Evolutionary conservation across 2,113 vertebrate genomes (phyloP).

Genomic region (western clawed frog (Xenopus tropicalis)): DNA sequence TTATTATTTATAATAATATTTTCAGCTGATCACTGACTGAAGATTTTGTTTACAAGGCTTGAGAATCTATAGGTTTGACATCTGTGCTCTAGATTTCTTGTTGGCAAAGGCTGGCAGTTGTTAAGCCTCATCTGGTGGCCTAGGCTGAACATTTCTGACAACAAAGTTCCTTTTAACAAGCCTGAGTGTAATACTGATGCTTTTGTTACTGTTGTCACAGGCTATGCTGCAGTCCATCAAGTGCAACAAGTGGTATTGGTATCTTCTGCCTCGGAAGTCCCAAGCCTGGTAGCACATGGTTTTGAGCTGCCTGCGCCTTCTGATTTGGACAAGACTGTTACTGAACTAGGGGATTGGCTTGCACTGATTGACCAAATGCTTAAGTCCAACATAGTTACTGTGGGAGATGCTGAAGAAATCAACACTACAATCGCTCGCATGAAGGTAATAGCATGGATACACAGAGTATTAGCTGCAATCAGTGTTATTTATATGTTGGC

Average conservation of each 20-base stretch:
- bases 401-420: conserved; percentile 89
- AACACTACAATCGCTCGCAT: conserved; percentile 82
- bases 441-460: conserved; percentile 68
- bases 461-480: no score
- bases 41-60: no score
- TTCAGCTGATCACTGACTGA: no score
- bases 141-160: no score
- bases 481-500: no score
- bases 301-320: conserved; percentile 73
- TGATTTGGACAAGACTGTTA: conserved; percentile 89
- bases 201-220: conserved; percentile 54
- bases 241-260: conserved; percentile 68
- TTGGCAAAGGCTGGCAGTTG: no score
- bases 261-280: conserved; percentile 65
- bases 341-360: conserved; percentile 89
- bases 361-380: conserved; percentile 93
- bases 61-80: no score
- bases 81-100: no score
- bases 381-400: conserved; percentile 93
- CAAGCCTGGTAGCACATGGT: conserved; percentile 59
- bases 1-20: no score
- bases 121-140: no score
- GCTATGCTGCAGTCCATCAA: conserved; percentile 44
- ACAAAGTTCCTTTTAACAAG: no score
- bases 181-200: no score